Evolutionary conservation across 92 coral and sea anemone species (phyloP).

Genomic region (Paragorgia papillata): DNA sequence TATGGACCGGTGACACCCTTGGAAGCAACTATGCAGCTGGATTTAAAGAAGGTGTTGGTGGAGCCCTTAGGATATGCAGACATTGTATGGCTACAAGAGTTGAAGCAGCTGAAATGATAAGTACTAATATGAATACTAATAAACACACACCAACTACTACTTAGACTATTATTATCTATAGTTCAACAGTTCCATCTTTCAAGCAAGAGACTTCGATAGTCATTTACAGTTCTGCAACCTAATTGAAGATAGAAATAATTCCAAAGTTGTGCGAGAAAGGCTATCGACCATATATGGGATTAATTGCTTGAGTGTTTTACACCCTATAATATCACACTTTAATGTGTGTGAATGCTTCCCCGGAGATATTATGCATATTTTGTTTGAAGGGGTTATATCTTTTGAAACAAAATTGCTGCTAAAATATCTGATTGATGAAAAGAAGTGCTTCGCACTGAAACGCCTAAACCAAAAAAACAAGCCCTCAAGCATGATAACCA

Average conservation of each 20-base stretch:
- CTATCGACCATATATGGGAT: slow-evolving; percentile 35
- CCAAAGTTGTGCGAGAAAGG: slow-evolving; percentile 7
- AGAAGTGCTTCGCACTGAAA: slow-evolving; percentile 24
- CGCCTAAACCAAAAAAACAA: slow-evolving; percentile 23
- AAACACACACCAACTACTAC: no score
- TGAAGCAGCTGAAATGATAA: neutral
- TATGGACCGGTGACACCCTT: slow-evolving; percentile 52
- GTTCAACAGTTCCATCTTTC: neutral
- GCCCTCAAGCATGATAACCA: neutral
- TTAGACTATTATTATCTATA: no score
- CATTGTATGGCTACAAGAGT: slow-evolving; percentile 24
- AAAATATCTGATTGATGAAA: no score
- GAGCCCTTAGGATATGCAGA: no score
- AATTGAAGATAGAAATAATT: slow-evolving; percentile 23
- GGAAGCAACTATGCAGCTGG: slow-evolving; percentile 40
- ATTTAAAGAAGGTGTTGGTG: slow-evolving; percentile 51
- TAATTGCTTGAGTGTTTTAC: slow-evolving; percentile 27
- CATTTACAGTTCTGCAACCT: slow-evolving; percentile 13
- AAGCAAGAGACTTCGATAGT: slow-evolving; percentile 14
- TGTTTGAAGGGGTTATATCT: no score
- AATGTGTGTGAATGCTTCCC: slow-evolving; percentile 52
- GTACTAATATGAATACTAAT: no score
- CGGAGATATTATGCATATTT: no score
- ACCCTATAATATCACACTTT: slow-evolving; percentile 19
- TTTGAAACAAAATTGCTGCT: no score